Percentiles rank a stretch among this genome's conserved stretches.
Evolutionary conservation across 2,797 vertebrate species (phyloP).

Genomic region (Coracias cyanogaster): DNA sequence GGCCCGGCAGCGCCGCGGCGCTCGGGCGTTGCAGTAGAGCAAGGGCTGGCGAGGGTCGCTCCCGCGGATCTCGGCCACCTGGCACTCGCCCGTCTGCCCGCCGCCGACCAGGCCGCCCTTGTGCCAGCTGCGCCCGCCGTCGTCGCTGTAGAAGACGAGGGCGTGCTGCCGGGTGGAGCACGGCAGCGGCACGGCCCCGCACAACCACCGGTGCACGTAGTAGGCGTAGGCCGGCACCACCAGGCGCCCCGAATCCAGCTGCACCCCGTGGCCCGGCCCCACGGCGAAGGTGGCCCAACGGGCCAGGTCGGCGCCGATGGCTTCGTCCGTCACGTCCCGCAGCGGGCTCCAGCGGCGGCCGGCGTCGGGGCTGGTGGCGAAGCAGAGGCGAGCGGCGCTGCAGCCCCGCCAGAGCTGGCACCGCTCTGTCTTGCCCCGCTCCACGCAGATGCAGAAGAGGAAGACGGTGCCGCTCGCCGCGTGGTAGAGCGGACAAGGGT

Average conservation of each 20-base stretch:
- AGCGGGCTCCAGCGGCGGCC: slow-evolving; percentile 83
- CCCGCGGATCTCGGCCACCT: slow-evolving; percentile 87
- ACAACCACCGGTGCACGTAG: slow-evolving; percentile 34
- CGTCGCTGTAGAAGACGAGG: slow-evolving; percentile 89
- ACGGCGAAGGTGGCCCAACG: slow-evolving; percentile 93
- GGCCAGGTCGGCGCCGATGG: slow-evolving; percentile 77
- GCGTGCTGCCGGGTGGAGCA: slow-evolving; percentile 79
- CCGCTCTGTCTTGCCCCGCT: slow-evolving; percentile 74
- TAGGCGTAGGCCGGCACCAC: slow-evolving; percentile 88
- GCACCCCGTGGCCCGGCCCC: slow-evolving; percentile 92
- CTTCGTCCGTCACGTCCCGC: slow-evolving; percentile 85
- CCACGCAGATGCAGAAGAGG: slow-evolving; percentile 91
- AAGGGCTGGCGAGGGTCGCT: slow-evolving; percentile 46
- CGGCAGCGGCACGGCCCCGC: slow-evolving; percentile 35
- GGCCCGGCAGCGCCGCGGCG: slow-evolving; percentile 74
- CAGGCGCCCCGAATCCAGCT: slow-evolving; percentile 84
- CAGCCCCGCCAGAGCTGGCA: slow-evolving; percentile 82
- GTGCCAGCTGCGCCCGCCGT: slow-evolving; percentile 85
- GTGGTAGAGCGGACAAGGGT: slow-evolving; percentile 91
- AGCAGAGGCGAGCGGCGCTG: slow-evolving; percentile 87
- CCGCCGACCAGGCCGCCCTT: slow-evolving; percentile 65
- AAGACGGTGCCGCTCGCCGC: slow-evolving; percentile 79
- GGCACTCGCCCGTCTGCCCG: slow-evolving; percentile 82
- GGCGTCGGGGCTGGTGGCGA: slow-evolving; percentile 81
- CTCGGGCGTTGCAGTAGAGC: slow-evolving; percentile 91